Conservation (phyloP, 2,113 vertebrate genomes). For the Epinephelus cyanopodus region DNA sequence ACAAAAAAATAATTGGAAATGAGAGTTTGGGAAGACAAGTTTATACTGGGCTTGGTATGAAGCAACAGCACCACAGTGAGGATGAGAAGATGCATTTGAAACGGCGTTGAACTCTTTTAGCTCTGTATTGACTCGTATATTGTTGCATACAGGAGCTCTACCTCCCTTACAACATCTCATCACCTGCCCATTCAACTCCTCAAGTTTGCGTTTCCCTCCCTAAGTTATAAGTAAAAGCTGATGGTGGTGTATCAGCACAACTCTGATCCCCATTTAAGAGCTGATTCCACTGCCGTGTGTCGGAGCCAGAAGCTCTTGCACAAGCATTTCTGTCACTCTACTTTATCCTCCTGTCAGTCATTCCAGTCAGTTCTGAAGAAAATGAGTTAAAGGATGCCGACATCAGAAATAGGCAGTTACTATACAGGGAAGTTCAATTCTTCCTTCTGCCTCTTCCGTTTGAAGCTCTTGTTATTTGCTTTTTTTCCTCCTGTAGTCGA, state of each 20-base stretch:
- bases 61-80: slow-evolving; percentile 2
- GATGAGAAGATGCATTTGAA: not conserved
- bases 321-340: slow-evolving; percentile 56
- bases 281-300: slow-evolving; percentile 7
- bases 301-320: slow-evolving; percentile 27
- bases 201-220: slow-evolving; percentile 2
- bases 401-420: not conserved
- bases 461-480: too few relatives aligned
- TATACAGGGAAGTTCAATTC: not conserved
- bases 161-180: slow-evolving; percentile 3
- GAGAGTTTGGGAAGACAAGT: not conserved
- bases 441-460: not conserved
- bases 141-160: not conserved
- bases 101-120: not conserved
- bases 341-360: slow-evolving; percentile 37
- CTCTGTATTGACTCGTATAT: not conserved
- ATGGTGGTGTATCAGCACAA: slow-evolving; percentile 22
- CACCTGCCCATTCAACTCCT: not conserved
- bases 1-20: slow-evolving; percentile 18
- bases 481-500: too few relatives aligned
- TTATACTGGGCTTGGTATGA: not conserved
- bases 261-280: slow-evolving; percentile 30
- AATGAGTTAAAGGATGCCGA: slow-evolving; percentile 23
- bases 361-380: slow-evolving; percentile 10
- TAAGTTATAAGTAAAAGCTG: slow-evolving; percentile 29